These are phyloP conservation scores for Neodiprion pinetum DNA, from an alignment of 1,140 invertebrate genomes.

Conservation along the genomic window DNA sequence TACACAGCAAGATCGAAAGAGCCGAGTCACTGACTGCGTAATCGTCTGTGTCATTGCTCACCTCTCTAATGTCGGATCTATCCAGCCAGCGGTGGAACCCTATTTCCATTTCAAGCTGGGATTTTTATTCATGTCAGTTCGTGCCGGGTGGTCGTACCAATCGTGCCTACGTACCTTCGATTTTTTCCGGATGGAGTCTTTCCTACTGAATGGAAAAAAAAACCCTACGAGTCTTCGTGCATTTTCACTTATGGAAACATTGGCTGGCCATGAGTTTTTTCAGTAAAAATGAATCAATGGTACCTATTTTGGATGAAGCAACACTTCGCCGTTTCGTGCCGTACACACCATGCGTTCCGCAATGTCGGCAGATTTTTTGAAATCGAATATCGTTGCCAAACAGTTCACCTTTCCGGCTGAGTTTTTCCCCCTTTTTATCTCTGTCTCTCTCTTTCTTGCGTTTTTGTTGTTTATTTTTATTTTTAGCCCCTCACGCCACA, in stretches of 20 bases:
- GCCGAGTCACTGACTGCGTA: constrained; percentile 6
- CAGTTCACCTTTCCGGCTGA: background rate
- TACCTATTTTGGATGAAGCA: too few relatives aligned
- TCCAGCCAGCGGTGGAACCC: too few relatives aligned
- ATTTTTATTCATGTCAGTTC: constrained; percentile 1
- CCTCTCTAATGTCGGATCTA: background rate
- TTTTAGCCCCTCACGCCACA: background rate
- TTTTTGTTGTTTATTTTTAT: background rate
- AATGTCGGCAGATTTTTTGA: background rate
- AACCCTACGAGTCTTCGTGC: too few relatives aligned
- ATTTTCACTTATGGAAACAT: too few relatives aligned
- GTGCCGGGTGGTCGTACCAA: too few relatives aligned
- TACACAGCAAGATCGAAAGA: constrained; percentile 4
- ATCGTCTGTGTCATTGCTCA: constrained; percentile 3
- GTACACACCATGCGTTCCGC: background rate
- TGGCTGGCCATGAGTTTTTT: too few relatives aligned
- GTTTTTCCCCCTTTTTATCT: background rate
- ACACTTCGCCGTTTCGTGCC: too few relatives aligned
- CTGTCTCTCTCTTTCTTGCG: background rate
- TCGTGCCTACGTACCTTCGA: too few relatives aligned
- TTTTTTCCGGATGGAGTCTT: too few relatives aligned
- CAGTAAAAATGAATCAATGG: too few relatives aligned
- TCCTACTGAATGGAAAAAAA: too few relatives aligned
- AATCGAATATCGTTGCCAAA: background rate
- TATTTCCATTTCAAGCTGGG: background rate